Evolutionary conservation across 2,888 invertebrate species (phyloP).

Genomic region (Microchrysa polita): DNA sequence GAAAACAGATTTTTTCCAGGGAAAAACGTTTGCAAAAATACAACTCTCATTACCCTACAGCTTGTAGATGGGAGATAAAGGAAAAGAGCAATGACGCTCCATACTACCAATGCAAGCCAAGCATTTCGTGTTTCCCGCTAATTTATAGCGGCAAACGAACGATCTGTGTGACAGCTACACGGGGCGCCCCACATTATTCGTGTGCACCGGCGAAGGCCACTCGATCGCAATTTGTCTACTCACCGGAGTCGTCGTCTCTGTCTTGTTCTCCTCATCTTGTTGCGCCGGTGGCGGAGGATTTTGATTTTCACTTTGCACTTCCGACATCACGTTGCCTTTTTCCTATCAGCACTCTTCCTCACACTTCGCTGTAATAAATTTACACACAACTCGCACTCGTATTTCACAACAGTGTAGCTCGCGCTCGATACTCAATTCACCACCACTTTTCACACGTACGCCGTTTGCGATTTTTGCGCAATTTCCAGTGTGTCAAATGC

Average conservation of each 20-base stretch:
- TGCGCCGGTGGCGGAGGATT: conserved; percentile 21
- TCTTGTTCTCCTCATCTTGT: conserved; percentile 40
- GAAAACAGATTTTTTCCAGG: neutral
- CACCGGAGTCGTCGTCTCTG: conserved; percentile 44
- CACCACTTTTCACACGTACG: neutral
- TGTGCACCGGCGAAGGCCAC: neutral
- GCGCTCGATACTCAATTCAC: neutral
- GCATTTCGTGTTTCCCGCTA: too few species aligned
- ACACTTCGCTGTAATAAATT: neutral
- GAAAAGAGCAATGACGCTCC: too few species aligned
- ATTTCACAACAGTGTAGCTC: neutral
- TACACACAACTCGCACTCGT: neutral
- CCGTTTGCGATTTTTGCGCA: neutral
- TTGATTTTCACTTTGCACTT: conserved; percentile 41
- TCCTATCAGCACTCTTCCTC: conserved; percentile 11
- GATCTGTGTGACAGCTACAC: neutral
- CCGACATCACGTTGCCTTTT: conserved; percentile 37
- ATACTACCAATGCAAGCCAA: too few species aligned
- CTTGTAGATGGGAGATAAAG: too few species aligned
- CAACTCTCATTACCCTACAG: too few species aligned
- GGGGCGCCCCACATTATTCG: neutral
- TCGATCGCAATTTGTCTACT: conserved; percentile 30
- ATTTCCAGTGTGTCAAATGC: neutral
- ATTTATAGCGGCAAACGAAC: neutral
- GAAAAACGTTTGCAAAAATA: conserved; percentile 13